phyloP scores from a whole-genome alignment of 1,140 invertebrate genomes.

The Drosophila nigrodunni region DNA sequence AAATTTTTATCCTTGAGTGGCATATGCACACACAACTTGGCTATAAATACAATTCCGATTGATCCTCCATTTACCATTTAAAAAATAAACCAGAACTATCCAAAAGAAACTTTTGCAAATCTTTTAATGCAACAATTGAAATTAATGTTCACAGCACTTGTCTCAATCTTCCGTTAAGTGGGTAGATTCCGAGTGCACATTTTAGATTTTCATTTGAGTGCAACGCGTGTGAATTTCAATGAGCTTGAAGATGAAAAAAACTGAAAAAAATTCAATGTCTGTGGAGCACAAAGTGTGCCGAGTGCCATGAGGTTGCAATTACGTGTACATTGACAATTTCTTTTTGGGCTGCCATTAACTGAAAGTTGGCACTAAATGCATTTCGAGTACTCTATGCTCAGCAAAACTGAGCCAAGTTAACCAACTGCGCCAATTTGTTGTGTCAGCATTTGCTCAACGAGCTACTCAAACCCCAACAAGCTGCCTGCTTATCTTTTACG shows the following conservation, averaged over 20 bases:
- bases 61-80: too few species aligned
- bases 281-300: background rate
- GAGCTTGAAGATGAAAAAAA: background rate
- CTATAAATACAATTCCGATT: too few species aligned
- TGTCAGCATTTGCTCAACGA: slow-evolving; percentile 27
- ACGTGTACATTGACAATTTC: slow-evolving; percentile 56
- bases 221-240: slow-evolving; percentile 49
- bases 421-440: slow-evolving; percentile 25
- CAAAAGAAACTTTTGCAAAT: too few species aligned
- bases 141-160: background rate
- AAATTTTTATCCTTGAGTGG: too few species aligned
- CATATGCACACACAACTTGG: too few species aligned
- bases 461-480: background rate
- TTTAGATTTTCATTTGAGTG: slow-evolving; percentile 52
- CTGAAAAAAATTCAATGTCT: background rate
- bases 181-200: slow-evolving; percentile 37
- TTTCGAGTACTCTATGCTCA: slow-evolving; percentile 10
- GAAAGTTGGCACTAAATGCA: slow-evolving; percentile 45
- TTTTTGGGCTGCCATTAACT: slow-evolving; percentile 29
- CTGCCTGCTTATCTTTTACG: slow-evolving; percentile 61
- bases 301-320: slow-evolving; percentile 50
- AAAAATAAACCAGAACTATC: too few species aligned
- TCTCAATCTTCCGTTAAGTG: background rate
- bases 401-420: slow-evolving; percentile 1
- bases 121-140: background rate